A percentile compares a stretch with the other conserved stretches of the same genome.
These are phyloP conservation scores for Labia minor DNA, from an alignment of 2,888 invertebrate species.

Conservation along the genomic window DNA sequence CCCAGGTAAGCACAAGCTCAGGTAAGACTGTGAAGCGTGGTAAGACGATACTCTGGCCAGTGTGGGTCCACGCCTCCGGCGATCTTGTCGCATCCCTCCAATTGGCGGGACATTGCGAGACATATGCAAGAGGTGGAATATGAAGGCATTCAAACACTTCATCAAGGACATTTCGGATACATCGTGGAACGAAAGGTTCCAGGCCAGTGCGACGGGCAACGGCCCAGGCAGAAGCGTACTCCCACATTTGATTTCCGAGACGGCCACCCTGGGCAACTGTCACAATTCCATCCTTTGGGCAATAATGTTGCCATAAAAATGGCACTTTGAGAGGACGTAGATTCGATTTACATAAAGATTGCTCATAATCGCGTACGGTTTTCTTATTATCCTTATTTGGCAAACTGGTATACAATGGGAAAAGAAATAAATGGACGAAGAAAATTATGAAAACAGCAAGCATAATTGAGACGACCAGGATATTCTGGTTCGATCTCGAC, in stretches of 20 bases:
- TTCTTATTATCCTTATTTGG: slow-evolving; percentile 37
- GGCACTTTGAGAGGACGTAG: slow-evolving; percentile 34
- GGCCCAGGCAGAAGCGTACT: slow-evolving; percentile 43
- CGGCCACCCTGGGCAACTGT: slow-evolving; percentile 39
- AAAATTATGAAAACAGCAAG: slow-evolving; percentile 47
- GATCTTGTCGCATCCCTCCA: slow-evolving; percentile 40
- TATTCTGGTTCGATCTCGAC: slow-evolving; percentile 40
- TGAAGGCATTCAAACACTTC: slow-evolving; percentile 45
- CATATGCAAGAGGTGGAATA: slow-evolving; percentile 43
- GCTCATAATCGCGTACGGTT: slow-evolving; percentile 41
- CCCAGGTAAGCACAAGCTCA: slow-evolving; percentile 44
- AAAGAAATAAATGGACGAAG: slow-evolving; percentile 48
- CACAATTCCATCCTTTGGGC: slow-evolving; percentile 40
- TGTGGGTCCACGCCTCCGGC: slow-evolving; percentile 44
- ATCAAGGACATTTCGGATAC: slow-evolving; percentile 42
- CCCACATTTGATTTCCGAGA: slow-evolving; percentile 42
- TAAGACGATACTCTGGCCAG: slow-evolving; percentile 46
- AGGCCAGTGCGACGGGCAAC: slow-evolving; percentile 39
- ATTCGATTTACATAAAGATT: slow-evolving; percentile 42
- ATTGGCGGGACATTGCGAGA: slow-evolving; percentile 43
- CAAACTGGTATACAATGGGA: slow-evolving; percentile 43
- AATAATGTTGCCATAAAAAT: slow-evolving; percentile 28
- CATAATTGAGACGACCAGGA: slow-evolving; percentile 46
- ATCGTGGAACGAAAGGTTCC: slow-evolving; percentile 40
- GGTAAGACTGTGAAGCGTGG: slow-evolving; percentile 44